Conservation (phyloP, 2,113 vertebrate genomes). For the Zootoca vivipara region DNA sequence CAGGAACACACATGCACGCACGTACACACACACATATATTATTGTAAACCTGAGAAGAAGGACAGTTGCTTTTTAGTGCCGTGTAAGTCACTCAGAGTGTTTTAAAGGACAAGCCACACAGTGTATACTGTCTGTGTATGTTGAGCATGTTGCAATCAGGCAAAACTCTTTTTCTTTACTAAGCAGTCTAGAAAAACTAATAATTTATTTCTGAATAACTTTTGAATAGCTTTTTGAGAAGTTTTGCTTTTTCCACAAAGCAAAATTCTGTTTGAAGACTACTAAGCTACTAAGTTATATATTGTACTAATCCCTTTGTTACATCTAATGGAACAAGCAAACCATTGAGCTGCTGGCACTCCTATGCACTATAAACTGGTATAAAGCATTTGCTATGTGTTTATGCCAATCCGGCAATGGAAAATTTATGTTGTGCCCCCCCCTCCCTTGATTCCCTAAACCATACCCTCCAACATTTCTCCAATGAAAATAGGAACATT, state of each 20-base stretch:
- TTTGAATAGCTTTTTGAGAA: neutral
- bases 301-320: neutral
- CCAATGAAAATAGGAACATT: too few relatives aligned
- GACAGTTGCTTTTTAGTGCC: too few relatives aligned
- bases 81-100: too few relatives aligned
- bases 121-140: too few relatives aligned
- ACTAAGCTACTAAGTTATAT: neutral
- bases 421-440: too few relatives aligned
- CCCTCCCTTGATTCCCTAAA: too few relatives aligned
- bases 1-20: too few relatives aligned
- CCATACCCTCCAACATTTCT: too few relatives aligned
- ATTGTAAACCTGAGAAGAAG: too few relatives aligned
- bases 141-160: too few relatives aligned
- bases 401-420: neutral
- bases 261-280: neutral
- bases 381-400: neutral
- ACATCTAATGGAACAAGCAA: neutral
- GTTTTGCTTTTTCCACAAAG: neutral
- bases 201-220: neutral
- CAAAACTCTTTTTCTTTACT: neutral
- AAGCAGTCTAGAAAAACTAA: neutral
- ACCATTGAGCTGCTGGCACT: neutral
- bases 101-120: too few relatives aligned
- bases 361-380: neutral
- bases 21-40: too few relatives aligned